phyloP scores from a whole-genome alignment of 92 coral and sea anemone species.

The Scolanthus callimorphus region DNA sequence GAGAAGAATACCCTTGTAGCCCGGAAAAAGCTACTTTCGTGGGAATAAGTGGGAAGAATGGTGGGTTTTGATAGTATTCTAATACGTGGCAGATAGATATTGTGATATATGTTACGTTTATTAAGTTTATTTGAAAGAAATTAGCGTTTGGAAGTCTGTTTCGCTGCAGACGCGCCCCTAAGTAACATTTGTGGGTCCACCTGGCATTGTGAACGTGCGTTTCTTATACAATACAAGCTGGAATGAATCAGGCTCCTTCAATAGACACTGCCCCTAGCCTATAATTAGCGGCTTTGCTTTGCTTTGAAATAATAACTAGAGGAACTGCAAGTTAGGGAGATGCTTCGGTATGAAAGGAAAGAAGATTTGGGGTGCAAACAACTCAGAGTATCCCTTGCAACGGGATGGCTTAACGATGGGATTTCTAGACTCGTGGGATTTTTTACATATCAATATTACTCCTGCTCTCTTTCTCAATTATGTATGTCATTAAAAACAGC shows the following conservation, averaged over 20 bases:
- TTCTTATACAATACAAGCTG: conserved; percentile 53
- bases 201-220: conserved; percentile 52
- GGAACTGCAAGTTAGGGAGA: too few relatives aligned
- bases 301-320: too few relatives aligned
- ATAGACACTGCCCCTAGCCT: conserved; percentile 51
- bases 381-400: too few relatives aligned
- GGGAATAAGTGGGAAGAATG: conserved; percentile 6
- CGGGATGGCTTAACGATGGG: conserved; percentile 11
- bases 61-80: conserved; percentile 33
- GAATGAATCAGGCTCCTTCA: conserved; percentile 52
- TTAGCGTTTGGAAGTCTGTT: conserved; percentile 7
- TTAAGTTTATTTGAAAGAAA: conserved; percentile 25
- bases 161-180: conserved; percentile 70
- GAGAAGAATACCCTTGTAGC: background rate
- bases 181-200: conserved; percentile 78
- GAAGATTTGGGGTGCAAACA: too few relatives aligned
- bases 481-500: conserved; percentile 43
- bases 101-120: conserved; percentile 30
- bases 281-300: conserved; percentile 88
- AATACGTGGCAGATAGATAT: conserved; percentile 31
- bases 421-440: conserved; percentile 45
- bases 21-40: conserved; percentile 13
- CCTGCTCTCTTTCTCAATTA: conserved; percentile 41
- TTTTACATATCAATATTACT: conserved; percentile 65
- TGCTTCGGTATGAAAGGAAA: too few relatives aligned